Evolutionary conservation across 92 coral and sea anemone genomes (phyloP), one percentile per base, ranked within the genome.

Genomic region (Nematostella vectensis): DNA sequence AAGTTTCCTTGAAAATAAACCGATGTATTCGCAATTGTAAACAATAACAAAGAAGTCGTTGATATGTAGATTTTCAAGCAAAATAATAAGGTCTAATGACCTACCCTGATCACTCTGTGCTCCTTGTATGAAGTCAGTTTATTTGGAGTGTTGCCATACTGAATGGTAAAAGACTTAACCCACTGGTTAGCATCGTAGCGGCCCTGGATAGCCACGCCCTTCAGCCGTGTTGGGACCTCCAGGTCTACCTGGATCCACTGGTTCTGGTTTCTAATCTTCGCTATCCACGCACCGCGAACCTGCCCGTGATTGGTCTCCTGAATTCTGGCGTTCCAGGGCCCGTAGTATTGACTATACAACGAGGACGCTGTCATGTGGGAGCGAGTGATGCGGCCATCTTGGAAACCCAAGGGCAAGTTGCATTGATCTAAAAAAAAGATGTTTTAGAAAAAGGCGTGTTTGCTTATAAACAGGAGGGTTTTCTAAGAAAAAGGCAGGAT

Each of bases 191-290:
- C 80, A 52, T 79, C 58, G 1, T 47, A 60, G 57, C 62, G 43
- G 36, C 81, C 81, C 48, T 79, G 87, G 11, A 72, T 61, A 2
- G 81, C 76, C 1, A 79, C 57, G 0, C 72, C 71, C 9, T 71
- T 72, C 17, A 74, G 61, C 52, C 72, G 59, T 1, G 87, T 55
- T 55, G 57, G 19, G 0, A 81, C 52, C 9, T 62, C 63, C 13
- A 79, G 66, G 55, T 79, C 87, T 3, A 73, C 48, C 54, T 65
- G 75, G 15, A 65, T n/a, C 60, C 60, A 73, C 49, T 76, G 82
- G 3, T 39, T 39, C 3, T 10, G 52, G 52, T 76, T 68, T 12
- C 54, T 70, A 2, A 27, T n/a, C 25, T 50, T 24, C 12, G 67
- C 76, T 17, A 68, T 26, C 82, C 82, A 69, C 0, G 77, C 62